Evolutionary conservation across 2,888 invertebrate genomes (phyloP).

Genomic region (Calameuta idolon): DNA sequence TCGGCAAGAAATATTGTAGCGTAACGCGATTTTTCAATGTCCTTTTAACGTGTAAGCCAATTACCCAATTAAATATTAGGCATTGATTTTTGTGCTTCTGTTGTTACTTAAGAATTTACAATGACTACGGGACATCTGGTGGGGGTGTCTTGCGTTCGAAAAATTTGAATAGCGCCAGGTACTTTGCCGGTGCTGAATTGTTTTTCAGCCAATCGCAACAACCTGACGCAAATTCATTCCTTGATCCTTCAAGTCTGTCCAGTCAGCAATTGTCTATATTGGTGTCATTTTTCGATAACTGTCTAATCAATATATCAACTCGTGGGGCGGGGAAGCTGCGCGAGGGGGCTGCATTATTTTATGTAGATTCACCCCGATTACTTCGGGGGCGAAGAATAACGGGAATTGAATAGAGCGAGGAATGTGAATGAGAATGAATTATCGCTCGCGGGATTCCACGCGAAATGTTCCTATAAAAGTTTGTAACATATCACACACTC

Average conservation of each 20-base stretch:
- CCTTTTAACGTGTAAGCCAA: conserved; percentile 63
- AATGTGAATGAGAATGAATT: conserved; percentile 23
- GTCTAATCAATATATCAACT: conserved; percentile 62
- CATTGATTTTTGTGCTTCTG: conserved; percentile 60
- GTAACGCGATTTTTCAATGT: conserved; percentile 65
- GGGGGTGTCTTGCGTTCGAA: conserved; percentile 46
- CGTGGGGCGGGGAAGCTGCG: conserved; percentile 49
- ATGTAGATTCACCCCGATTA: conserved; percentile 54
- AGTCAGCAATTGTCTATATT: conserved; percentile 64
- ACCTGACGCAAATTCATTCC: conserved; percentile 21
- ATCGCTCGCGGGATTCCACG: conserved; percentile 58
- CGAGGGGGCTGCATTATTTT: conserved; percentile 49
- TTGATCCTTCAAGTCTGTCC: conserved; percentile 61
- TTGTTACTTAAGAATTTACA: conserved; percentile 43
- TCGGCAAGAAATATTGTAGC: conserved; percentile 58
- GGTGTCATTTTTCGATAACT: conserved; percentile 65
- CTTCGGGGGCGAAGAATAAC: conserved; percentile 7
- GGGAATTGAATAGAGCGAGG: background rate
- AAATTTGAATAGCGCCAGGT: conserved; percentile 53
- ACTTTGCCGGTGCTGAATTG: background rate
- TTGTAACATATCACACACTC: conserved; percentile 63
- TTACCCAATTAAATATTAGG: conserved; percentile 58
- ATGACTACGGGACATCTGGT: conserved; percentile 27
- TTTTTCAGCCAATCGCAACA: background rate
- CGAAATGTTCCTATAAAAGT: conserved; percentile 63